Conservation (phyloP, 2,888 invertebrate genomes). For the Ecliptopera silaceata region DNA sequence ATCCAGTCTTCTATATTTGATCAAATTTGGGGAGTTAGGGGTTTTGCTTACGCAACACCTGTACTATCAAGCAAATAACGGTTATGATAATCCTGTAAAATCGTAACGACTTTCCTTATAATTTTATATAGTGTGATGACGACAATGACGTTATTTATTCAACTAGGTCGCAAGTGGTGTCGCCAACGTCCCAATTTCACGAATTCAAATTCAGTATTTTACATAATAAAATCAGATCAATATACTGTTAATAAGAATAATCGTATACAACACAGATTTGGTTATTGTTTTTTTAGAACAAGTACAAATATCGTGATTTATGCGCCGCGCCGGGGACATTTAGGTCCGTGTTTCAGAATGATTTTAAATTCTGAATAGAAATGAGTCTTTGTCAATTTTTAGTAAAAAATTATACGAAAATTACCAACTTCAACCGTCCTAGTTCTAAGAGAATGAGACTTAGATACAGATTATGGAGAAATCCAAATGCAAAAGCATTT, state of each 20-base stretch:
- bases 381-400: neutral
- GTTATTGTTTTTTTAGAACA: constrained; percentile 6
- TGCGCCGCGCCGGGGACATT: neutral
- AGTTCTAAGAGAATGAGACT: too few relatives aligned
- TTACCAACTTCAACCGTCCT: too few relatives aligned
- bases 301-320: neutral
- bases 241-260: constrained; percentile 7
- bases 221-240: constrained; percentile 26
- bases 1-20: too few relatives aligned
- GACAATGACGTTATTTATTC: constrained; percentile 23
- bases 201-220: constrained; percentile 24
- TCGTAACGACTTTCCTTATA: too few relatives aligned
- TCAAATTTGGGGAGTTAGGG: too few relatives aligned
- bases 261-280: constrained; percentile 5
- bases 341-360: neutral
- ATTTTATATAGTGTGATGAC: too few relatives aligned
- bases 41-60: too few relatives aligned
- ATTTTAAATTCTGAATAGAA: neutral
- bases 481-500: too few relatives aligned
- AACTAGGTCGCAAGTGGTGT: constrained; percentile 20
- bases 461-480: too few relatives aligned
- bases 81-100: too few relatives aligned
- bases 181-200: constrained; percentile 25
- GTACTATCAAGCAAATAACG: too few relatives aligned
- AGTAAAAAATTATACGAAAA: too few relatives aligned